phyloP scores from a whole-genome alignment of 37 sponge, comb jelly and placozoan species.

The Beroe ovata region DNA sequence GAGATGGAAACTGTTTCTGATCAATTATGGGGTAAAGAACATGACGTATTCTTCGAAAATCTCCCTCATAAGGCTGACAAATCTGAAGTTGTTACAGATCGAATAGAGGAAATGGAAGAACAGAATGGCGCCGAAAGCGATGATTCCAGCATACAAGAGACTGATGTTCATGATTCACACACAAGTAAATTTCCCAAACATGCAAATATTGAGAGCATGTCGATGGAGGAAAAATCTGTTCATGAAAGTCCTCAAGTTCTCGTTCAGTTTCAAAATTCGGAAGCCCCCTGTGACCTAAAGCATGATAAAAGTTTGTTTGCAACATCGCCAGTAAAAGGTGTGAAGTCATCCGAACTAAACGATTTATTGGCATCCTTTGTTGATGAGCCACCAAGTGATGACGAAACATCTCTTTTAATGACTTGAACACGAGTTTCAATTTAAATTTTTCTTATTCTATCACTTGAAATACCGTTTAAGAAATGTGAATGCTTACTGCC shows the following conservation, averaged over 20 bases:
- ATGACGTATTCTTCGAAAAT: neutral
- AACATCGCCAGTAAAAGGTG: neutral
- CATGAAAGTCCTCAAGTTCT: neutral
- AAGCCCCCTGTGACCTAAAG: neutral
- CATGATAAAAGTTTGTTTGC: neutral
- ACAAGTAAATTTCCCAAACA: neutral
- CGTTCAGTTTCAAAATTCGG: neutral
- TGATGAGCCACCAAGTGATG: conserved; percentile 57
- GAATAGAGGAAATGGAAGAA: neutral
- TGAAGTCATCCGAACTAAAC: neutral
- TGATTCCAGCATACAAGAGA: neutral
- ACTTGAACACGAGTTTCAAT: too few relatives aligned
- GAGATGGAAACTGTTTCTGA: neutral
- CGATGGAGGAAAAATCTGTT: neutral
- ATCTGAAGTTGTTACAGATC: neutral
- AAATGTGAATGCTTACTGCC: too few relatives aligned
- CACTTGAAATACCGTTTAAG: too few relatives aligned
- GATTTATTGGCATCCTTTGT: conserved; percentile 51
- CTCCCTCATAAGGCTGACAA: neutral
- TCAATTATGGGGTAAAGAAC: neutral
- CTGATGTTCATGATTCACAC: neutral
- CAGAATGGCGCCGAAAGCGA: neutral
- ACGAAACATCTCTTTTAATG: neutral
- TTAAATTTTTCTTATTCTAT: too few relatives aligned
- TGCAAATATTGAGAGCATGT: neutral